These are phyloP conservation scores for Enteromius mattozi DNA, from an alignment of 2,797 vertebrate genomes.

Conservation along the genomic window DNA sequence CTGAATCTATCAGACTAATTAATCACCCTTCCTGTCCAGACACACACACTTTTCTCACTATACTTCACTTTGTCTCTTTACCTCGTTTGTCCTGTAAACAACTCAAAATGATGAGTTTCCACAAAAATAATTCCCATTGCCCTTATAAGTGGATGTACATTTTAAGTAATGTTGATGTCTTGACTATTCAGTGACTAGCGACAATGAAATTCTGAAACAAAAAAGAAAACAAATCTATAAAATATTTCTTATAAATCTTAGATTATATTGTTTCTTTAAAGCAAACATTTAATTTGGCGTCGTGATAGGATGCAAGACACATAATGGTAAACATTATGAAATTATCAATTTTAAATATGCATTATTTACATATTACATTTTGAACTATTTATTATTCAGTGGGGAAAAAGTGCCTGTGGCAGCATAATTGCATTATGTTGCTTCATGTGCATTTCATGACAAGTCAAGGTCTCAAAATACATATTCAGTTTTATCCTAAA, in stretches of 20 bases:
- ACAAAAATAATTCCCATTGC: neutral
- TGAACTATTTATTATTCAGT: neutral
- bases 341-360: neutral
- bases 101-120: neutral
- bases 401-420: neutral
- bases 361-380: neutral
- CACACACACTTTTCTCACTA: constrained; percentile 5
- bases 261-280: neutral
- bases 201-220: neutral
- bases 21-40: constrained; percentile 17
- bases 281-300: neutral
- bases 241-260: neutral
- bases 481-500: neutral
- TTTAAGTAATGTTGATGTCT: neutral
- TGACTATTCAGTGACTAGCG: neutral
- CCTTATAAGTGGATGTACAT: neutral
- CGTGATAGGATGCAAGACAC: neutral
- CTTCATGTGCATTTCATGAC: neutral
- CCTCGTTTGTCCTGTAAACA: constrained; percentile 10
- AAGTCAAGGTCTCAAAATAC: neutral
- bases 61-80: neutral
- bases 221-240: neutral
- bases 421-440: neutral
- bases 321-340: neutral
- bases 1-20: constrained; percentile 51